These are phyloP conservation scores for Podilymbus podiceps DNA, from an alignment of 2,113 vertebrate species.

Conservation along the genomic window DNA sequence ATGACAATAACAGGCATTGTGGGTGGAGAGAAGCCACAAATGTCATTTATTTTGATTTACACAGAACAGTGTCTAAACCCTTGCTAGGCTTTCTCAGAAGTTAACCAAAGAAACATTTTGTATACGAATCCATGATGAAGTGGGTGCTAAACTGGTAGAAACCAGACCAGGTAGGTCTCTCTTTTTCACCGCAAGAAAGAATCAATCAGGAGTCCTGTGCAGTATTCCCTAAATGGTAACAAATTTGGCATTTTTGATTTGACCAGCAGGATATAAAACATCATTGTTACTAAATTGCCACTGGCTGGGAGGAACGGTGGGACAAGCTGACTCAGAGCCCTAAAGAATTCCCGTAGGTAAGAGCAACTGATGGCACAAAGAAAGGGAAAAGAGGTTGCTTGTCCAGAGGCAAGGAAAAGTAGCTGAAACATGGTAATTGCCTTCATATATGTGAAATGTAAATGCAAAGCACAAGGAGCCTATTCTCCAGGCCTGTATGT, in stretches of 20 bases:
- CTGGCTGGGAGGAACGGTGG: neutral
- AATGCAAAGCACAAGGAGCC: neutral
- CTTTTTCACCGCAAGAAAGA: neutral
- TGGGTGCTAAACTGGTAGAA: neutral
- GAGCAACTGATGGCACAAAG: neutral
- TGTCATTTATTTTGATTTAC: neutral
- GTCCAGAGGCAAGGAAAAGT: neutral
- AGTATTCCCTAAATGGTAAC: neutral
- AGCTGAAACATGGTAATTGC: neutral
- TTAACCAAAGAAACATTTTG: neutral
- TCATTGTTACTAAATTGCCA: neutral
- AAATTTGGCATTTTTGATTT: neutral
- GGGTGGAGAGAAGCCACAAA: neutral
- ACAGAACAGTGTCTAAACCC: neutral
- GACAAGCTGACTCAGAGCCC: neutral
- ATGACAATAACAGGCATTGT: neutral
- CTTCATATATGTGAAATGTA: neutral
- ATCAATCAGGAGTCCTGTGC: neutral
- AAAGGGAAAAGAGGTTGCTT: neutral
- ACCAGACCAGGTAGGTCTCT: neutral
- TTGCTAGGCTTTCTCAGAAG: neutral
- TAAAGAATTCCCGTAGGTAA: neutral
- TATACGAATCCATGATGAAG: neutral
- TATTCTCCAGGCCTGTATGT: neutral
- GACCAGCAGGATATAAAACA: neutral